Conservation (phyloP, 2,113 vertebrate species). For the Cololabis saira region DNA sequence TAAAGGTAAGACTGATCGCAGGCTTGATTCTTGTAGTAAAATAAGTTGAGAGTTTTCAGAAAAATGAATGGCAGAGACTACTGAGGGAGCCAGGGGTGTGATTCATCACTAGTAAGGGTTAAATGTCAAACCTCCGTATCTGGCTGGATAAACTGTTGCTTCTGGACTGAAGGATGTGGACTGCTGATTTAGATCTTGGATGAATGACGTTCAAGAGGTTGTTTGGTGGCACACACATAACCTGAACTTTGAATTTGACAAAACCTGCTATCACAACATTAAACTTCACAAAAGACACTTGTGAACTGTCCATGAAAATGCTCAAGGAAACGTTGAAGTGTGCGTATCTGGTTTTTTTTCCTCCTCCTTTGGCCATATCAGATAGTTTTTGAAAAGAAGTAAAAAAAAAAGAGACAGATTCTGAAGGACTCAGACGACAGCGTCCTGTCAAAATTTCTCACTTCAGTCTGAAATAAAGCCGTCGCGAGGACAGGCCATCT, state of each 20-base stretch:
- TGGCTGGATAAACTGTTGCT: background rate
- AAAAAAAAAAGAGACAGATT: slow-evolving; percentile 10
- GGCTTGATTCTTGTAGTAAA: no score
- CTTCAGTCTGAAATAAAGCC: slow-evolving; percentile 16
- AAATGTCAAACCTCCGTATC: no score
- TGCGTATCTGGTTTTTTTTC: slow-evolving; percentile 18
- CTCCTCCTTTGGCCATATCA: background rate
- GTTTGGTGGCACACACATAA: background rate
- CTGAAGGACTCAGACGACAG: slow-evolving; percentile 13
- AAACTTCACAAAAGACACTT: background rate
- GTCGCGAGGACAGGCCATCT: slow-evolving; percentile 7
- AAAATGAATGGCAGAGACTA: no score
- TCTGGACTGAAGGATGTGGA: background rate
- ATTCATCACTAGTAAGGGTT: no score
- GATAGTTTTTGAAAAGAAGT: background rate
- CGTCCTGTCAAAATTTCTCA: slow-evolving; percentile 13
- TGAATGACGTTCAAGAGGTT: no score
- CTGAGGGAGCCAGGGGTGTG: no score
- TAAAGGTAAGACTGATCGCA: no score
- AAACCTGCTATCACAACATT: background rate
- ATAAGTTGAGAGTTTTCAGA: no score
- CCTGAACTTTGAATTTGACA: slow-evolving; percentile 1
- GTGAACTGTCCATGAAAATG: background rate
- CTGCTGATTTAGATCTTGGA: background rate
- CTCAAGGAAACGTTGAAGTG: slow-evolving; percentile 6